Base-by-base conservation (phyloP, 1,140 invertebrate species). In the Druon quercuslanigerum region DNA sequence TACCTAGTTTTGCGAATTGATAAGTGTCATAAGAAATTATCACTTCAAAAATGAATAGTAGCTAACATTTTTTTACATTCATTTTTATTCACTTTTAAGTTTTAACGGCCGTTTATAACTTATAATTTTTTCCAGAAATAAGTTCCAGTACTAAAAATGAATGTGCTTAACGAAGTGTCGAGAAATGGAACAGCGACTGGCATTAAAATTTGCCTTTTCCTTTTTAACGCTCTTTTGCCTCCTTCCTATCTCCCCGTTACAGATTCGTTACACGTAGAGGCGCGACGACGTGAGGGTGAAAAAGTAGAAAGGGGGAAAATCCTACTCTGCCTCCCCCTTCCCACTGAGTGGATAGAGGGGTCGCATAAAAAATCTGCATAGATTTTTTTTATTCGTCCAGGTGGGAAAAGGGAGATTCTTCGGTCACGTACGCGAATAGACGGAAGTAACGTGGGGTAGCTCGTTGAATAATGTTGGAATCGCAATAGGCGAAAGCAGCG, bases 261-360 rank as follows among this genome's bases (percentile, higher is more conserved):
- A 85, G 87, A 88, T 88, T 88, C 87, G 82, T 84, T 86, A 87
- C 87, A 85, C 86, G 87, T 88, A 85, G 79, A 73, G 80, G 77
- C 77, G 79, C 79, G 86, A 82, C 84, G 85, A 79, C 83, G 79
- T 83, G 84, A 87, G 84, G 83, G 84, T 87, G 84, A 84, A 87
- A 81, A 81, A 80, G 78, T 51, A 74, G 66, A 17, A 20, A 52
- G 56, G 66, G 70, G 66, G 51, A 70, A 50, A 19, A 20, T 60
- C 56, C 17, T 72, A 25, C 40, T 52, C 74, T 50, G 50, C 40
- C 20, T 33, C 13, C 20, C 11, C 0, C 57, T 57, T 74, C 33
- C 17, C 50, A 19, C 56, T n/a, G 50, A 79, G 79, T 16, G 60
- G 13, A 17, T 60, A 60, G 57, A 66, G 73, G 81, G 74, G 51